Base-by-base conservation (phyloP, 2,113 vertebrate genomes). In the Anser brachyrhynchus region DNA sequence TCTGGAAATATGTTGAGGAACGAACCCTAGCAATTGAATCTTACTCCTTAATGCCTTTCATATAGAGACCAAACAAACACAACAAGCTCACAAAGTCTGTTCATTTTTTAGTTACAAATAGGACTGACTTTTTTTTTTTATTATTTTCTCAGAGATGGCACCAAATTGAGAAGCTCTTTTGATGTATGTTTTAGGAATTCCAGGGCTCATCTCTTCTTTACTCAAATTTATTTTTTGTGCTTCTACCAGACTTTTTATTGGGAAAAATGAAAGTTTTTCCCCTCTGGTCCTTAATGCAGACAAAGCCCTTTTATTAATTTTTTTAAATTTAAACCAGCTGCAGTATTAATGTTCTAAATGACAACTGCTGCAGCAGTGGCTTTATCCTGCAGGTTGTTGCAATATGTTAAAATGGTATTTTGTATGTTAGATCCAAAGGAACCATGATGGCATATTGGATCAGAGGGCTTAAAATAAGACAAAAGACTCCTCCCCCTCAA, bases 281-380 rank as follows among this genome's bases (percentile, higher is more conserved):
- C 7, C n/a, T 81, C 55, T 77, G 18, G 41, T 89, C 46, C n/a
- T 86, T 92, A 71, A 58, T 86, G 44, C 58, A 86, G 85, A 52
- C 46, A 89, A 93, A 94, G 12, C 12, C 25, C 21, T 70, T 91
- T 73, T 79, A 92, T 73, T 96, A 91, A 18, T 37, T 70, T 81
- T 91, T 90, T n/a, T 9, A 84, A 95, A 92, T 92, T 73, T 92
- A 95, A 95, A 93, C 89, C 94, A 96, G 66, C 64, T 96, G 86
- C 29, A 11, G 25, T 75, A 84, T 93, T 93, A 95, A 54, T 83
- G 25, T 88, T 96, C 70, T 74, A 59, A 95, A 87, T 58, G 58
- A 86, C 58, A 96, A 84, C 69, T 89, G 28, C 76, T 82, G 64
- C 58, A 89, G 62, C 82, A 86, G 35, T 82, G 59, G 31, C 91